A percentile compares a stretch with the other conserved stretches of the same genome.
Evolutionary conservation across 1,140 invertebrate species (phyloP).

Genomic region (Olivierus martensii): DNA sequence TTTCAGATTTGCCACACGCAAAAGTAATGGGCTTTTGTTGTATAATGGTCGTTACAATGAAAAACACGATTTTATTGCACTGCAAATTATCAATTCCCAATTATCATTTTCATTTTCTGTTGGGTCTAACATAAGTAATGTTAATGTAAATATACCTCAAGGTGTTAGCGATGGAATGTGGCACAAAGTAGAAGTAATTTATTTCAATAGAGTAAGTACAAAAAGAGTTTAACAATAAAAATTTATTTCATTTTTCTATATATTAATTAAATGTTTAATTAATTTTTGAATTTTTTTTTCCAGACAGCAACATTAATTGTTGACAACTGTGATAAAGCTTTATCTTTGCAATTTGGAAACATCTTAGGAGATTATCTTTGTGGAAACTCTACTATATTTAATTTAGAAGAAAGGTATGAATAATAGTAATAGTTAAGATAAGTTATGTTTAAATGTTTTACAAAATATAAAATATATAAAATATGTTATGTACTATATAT

Average conservation of each 20-base stretch:
- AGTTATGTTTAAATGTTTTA: too few species aligned
- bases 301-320: conserved; percentile 69
- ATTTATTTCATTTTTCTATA: too few species aligned
- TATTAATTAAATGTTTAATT: too few species aligned
- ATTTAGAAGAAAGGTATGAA: conserved; percentile 27
- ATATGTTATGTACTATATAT: too few species aligned
- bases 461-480: too few species aligned
- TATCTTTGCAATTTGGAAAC: conserved; percentile 53
- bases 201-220: conserved; percentile 58
- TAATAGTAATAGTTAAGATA: too few species aligned
- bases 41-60: conserved; percentile 94
- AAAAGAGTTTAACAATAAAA: too few species aligned
- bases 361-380: conserved; percentile 67
- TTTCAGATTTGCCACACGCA: conserved; percentile 52
- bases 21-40: conserved; percentile 62
- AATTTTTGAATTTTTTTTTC: conserved; percentile 20
- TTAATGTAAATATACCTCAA: conserved; percentile 41
- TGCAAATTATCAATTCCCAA: conserved; percentile 60
- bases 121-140: conserved; percentile 47
- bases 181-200: conserved; percentile 73
- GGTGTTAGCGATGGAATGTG: conserved; percentile 79
- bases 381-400: conserved; percentile 49
- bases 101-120: conserved; percentile 74
- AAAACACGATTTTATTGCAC: conserved; percentile 84
- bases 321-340: conserved; percentile 75